Evolutionary conservation across 1,140 invertebrate genomes (phyloP), one percentile per base, ranked within the genome.

Genomic region (Eupeodes corollae): DNA sequence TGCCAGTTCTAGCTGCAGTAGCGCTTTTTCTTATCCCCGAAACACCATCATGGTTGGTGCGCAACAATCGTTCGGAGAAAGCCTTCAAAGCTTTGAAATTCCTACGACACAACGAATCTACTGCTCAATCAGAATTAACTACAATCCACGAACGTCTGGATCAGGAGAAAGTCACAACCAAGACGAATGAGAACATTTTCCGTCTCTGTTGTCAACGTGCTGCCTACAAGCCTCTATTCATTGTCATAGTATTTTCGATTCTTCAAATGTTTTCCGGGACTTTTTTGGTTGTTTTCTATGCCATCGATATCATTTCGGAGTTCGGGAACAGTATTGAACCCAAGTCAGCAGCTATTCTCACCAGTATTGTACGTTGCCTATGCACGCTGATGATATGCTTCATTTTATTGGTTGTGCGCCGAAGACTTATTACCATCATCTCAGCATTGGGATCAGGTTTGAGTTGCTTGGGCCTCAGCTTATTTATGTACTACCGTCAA

Each of bases 241-340:
- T 86, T 16, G 79, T 85, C 47, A 79, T 80, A 49, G 60, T 78
- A 0, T 85, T 86, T 63, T 83, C 79, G 54, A 57, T 82, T 44
- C 68, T 84, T 35, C 82, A 85, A 59, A 79, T 83, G 51, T 63
- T 82, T 2, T 80, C 80, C 5, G 84, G 84, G 44, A 83, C 81
- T 2, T 86, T 82, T 51, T 69, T 85, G 2, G 73, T 84, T 31
- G 79, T 86, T 41, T 85, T 84, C 61, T 85, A 85, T 51, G 83
- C 81, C 1, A 79, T 84, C 0, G 78, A 84, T 46, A 79, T 86
- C 34, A 59, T 85, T 2, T 61, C 71, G 8, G 72, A 76, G 18
- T 70, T 79, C 16, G 75, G 77, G 48, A 56, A 42, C 0, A 59
- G 49, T 12, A 54, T 74, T 6, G 69, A 79, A 46, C 61, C 61